phyloP scores from a whole-genome alignment of 2,113 vertebrate species.

The Fulica atra region DNA sequence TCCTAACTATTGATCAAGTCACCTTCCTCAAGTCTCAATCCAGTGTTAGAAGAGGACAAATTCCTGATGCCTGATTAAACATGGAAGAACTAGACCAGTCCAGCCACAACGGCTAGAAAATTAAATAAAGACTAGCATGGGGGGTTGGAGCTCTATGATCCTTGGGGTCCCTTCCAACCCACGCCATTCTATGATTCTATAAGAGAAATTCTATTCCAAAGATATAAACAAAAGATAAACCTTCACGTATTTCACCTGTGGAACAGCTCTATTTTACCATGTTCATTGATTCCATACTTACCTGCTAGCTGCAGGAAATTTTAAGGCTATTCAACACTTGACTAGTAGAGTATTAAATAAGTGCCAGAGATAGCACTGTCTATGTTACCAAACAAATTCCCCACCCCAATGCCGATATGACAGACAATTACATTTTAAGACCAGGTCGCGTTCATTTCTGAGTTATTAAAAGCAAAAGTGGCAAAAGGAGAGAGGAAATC shows the following conservation, averaged over 20 bases:
- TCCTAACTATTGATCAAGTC: background rate
- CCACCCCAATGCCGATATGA: background rate
- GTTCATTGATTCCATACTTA: background rate
- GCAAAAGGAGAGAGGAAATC: background rate
- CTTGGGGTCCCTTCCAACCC: too few species aligned
- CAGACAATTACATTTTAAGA: background rate
- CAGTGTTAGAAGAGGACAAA: background rate
- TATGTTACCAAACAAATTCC: constrained; percentile 2
- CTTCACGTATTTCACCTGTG: background rate
- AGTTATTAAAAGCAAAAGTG: constrained; percentile 26
- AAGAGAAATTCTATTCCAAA: background rate
- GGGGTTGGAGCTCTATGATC: too few species aligned
- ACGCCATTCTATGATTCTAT: too few species aligned
- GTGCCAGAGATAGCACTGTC: background rate
- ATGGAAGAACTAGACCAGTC: background rate
- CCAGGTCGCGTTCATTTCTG: background rate
- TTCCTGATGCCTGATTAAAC: background rate
- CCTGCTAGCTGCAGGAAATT: background rate
- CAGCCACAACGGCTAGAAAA: background rate
- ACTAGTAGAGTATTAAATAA: constrained; percentile 3
- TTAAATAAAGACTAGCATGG: background rate
- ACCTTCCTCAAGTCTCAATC: background rate
- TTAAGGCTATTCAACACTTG: background rate
- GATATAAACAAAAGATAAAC: background rate
- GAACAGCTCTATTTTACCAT: background rate